These are phyloP conservation scores for Scolopax bukidnonensis DNA, from an alignment of 2,797 vertebrate genomes.

Conservation along the genomic window DNA sequence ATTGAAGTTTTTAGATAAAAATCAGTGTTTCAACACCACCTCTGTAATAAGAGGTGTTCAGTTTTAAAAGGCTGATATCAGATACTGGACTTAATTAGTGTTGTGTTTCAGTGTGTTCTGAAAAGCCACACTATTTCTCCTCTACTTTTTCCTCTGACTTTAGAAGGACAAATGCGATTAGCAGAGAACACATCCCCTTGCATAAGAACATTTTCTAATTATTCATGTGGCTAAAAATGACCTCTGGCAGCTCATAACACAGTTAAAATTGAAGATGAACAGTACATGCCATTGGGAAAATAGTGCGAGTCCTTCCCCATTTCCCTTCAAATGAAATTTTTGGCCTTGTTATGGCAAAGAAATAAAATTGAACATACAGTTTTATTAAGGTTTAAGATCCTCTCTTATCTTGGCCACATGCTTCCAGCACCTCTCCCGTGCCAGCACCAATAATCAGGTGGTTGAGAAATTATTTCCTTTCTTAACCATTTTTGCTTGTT, in stretches of 20 bases:
- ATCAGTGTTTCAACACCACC: not conserved
- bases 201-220: conserved; percentile 7
- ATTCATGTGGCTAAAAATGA: conserved; percentile 13
- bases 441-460: fast-evolving
- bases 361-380: not conserved
- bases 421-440: not conserved
- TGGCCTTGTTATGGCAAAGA: not conserved
- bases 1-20: not conserved
- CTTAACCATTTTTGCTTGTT: not conserved
- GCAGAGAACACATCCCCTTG: not conserved
- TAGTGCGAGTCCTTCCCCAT: not conserved
- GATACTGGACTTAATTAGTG: not conserved
- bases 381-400: conserved; percentile 8
- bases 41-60: not conserved
- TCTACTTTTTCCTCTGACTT: not conserved
- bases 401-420: not conserved
- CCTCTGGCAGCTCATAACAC: not conserved
- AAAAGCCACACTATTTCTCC: not conserved
- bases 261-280: not conserved
- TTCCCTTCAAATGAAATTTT: conserved; percentile 8
- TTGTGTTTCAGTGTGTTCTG: not conserved
- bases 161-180: not conserved
- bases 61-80: not conserved
- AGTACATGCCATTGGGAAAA: not conserved
- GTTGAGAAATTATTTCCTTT: not conserved